Percentiles rank a stretch among this genome's conserved stretches.
Evolutionary conservation across 2,797 vertebrate genomes (phyloP).

Genomic region (Lepilemur septentrionalis): DNA sequence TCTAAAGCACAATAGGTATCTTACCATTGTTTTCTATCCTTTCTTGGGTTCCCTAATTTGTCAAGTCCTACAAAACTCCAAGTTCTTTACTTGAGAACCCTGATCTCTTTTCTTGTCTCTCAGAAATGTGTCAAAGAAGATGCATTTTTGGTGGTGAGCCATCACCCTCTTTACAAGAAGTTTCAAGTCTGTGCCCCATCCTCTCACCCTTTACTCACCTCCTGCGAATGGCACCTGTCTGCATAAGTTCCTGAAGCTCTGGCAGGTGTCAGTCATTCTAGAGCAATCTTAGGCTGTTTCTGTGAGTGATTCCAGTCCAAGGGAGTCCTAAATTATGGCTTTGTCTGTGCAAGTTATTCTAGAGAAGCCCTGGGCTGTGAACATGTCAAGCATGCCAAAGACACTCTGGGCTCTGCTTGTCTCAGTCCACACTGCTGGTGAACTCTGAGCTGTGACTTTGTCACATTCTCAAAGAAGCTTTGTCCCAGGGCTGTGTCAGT

Average conservation of each 20-base stretch:
- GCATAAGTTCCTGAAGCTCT: neutral
- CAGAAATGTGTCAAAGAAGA: neutral
- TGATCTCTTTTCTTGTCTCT: neutral
- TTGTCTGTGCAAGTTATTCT: neutral
- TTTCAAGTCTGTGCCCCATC: neutral
- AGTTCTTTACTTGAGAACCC: neutral
- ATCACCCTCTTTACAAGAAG: neutral
- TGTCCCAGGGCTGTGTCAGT: neutral
- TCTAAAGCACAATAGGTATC: neutral
- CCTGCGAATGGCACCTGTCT: neutral
- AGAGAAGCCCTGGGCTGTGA: neutral
- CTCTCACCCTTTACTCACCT: conserved; percentile 56
- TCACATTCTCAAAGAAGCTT: neutral
- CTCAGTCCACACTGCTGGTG: neutral
- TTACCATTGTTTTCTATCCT: neutral
- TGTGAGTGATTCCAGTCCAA: neutral
- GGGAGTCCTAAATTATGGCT: neutral
- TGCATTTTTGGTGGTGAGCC: neutral
- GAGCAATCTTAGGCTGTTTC: neutral
- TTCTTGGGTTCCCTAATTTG: neutral
- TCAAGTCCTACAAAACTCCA: neutral
- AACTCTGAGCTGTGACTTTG: neutral
- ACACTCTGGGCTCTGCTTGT: neutral
- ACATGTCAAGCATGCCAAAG: neutral
- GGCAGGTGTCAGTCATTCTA: neutral